Base-by-base conservation (phyloP, 1,140 invertebrate species). In the Hetaerina americana region DNA sequence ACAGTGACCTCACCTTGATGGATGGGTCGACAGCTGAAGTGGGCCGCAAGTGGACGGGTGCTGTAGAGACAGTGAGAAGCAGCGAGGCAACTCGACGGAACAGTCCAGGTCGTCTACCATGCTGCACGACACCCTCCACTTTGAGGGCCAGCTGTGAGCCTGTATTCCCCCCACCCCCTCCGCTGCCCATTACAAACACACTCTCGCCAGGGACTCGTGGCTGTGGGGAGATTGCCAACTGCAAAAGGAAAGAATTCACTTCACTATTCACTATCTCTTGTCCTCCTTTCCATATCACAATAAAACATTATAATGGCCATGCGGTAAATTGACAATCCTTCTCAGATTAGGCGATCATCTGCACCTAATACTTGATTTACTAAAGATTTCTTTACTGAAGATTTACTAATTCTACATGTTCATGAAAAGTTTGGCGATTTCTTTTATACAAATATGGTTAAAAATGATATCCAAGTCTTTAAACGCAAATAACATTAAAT, bases 121-220 rank as follows among this genome's bases (percentile, higher is more conserved):
- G 90, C 77, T 92, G 87, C 69, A 95, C 85, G 12, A 95, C 91
- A 8, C 93, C 93, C 80, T 95, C 93, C 0, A 95, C 90, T 82
- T 93, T 94, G 0, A 95, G 83, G 0, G 92, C 90, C 24, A 95
- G 82, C 72, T 92, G 88, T 69, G 89, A 90, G 57, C 91, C 90
- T 24, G 77, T 15, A 22, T 18, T 81, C 0, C 85, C 80, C 28
- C 77, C 76, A 68, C 74, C 74, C 2, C 75, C 18, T 49, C 76
- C 76, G 15, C 74, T 73, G n/a, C 70, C 28, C 40, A 57, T 57
- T 12, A 57, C 40, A 72, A 27, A 31, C 29, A 81, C 76, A 76
- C 85, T 2, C 80, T 77, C n/a, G 86, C 76, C 5, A 87, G 77
- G 77, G 86, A 88, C 87, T 74, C 90, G 82, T 0, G 92, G 92